phyloP scores from a whole-genome alignment of 2,888 invertebrate species.

The Ceraclea dissimilis region DNA sequence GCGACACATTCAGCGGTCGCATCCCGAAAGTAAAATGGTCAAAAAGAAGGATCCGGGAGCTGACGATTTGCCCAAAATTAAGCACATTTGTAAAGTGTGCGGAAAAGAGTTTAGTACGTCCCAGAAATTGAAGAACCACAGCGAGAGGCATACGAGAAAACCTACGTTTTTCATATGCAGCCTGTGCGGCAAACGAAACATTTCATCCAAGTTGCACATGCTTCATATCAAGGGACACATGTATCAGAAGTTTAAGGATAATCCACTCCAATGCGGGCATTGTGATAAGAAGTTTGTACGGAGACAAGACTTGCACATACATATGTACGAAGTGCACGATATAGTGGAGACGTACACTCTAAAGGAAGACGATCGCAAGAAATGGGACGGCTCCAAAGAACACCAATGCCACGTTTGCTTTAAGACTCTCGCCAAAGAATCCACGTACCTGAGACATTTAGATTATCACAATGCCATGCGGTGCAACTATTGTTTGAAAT shows the following conservation, averaged over 20 bases:
- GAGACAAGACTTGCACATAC: slow-evolving; percentile 42
- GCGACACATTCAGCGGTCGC: slow-evolving; percentile 40
- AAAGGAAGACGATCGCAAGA: slow-evolving; percentile 25
- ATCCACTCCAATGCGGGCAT: slow-evolving; percentile 39
- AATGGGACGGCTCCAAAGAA: slow-evolving; percentile 27
- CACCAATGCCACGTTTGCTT: slow-evolving; percentile 44
- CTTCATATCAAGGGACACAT: slow-evolving; percentile 42
- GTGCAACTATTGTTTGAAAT: slow-evolving; percentile 47
- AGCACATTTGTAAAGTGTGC: slow-evolving; percentile 42
- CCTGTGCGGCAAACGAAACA: slow-evolving; percentile 42
- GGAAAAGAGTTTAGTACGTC: slow-evolving; percentile 42
- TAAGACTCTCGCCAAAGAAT: slow-evolving; percentile 42
- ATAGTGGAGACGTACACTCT: slow-evolving; percentile 41
- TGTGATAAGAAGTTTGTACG: slow-evolving; percentile 40
- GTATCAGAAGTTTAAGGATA: slow-evolving; percentile 38
- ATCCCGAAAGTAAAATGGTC: slow-evolving; percentile 48
- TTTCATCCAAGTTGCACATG: slow-evolving; percentile 39
- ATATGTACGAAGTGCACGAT: slow-evolving; percentile 38
- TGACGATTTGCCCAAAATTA: slow-evolving; percentile 33
- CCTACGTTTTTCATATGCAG: slow-evolving; percentile 44
- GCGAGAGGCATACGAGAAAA: slow-evolving; percentile 40
- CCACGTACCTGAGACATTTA: slow-evolving; percentile 44
- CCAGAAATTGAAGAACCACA: slow-evolving; percentile 36
- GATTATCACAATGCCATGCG: slow-evolving; percentile 45
- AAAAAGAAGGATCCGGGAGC: slow-evolving; percentile 42